Base-by-base conservation (phyloP, 2,888 invertebrate genomes). In the Embidobia sp. region DNA sequence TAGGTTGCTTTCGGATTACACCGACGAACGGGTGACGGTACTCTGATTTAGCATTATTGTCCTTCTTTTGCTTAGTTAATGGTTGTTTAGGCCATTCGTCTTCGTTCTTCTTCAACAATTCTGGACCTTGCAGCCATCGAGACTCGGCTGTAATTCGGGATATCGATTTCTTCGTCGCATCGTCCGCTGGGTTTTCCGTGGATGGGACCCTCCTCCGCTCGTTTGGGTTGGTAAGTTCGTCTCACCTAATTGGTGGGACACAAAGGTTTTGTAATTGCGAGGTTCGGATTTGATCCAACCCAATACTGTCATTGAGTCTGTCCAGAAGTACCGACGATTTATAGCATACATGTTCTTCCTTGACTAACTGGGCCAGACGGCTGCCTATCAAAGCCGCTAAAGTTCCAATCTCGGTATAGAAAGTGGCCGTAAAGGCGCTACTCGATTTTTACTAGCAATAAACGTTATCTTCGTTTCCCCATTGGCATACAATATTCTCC, bases 201-300 rank as follows among this genome's bases (percentile, higher is more conserved):
- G 16, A 18, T 3, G 80, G 77, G 1, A 82, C 63, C 82, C 82
- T 82, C 13, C 33, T 59, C 79, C 81, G 78, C 8, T 81, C 77
- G 0, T 26, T n/a, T 0, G 13, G 7, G 10, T 64, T 15, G 0
- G 81, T 81, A 0, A 76, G 35, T 15, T 81, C 81, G 44, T 82
- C 33, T 82, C 81, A 2, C 81, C 78, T 1, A 83, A 33, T 8
- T 80, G 46, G 37, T 84, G 79, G 0, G 75, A 59, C 3, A 79
- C 79, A 31, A 78, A 82, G 0, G 73, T 35, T 40, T 76, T 55
- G 26, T 76, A 72, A 5, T 13, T 29, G 0, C 15, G 10, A 0
- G 80, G 70, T 6, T 77, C 80, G 3, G 55, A 44, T 22, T 22
- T 53, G 5, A 81, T 64, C 82, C 81, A 80, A 0, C 22, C n/a